These are phyloP conservation scores for Tauraco erythrolophus DNA, from an alignment of 2,113 vertebrate genomes.

Conservation along the genomic window DNA sequence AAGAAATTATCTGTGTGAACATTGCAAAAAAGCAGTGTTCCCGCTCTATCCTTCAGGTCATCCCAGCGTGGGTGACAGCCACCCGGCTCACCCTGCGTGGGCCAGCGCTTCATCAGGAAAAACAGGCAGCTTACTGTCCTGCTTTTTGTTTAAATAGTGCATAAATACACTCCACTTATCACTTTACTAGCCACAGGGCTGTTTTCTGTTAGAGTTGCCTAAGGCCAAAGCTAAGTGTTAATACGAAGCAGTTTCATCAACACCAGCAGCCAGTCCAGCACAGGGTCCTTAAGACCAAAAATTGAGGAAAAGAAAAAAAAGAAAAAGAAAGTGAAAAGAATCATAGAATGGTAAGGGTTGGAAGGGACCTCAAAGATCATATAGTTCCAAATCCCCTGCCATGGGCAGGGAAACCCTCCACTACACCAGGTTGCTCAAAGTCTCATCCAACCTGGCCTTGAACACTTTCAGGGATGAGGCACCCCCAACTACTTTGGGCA, in stretches of 20 bases:
- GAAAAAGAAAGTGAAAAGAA: too few species aligned
- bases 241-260: background rate
- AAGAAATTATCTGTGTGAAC: background rate
- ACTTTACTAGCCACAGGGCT: background rate
- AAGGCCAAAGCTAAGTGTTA: background rate
- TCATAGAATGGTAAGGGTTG: too few species aligned
- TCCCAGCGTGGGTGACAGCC: accelerated
- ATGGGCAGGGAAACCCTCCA: too few species aligned
- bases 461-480: too few species aligned
- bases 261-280: background rate
- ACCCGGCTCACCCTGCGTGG: accelerated
- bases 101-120: background rate
- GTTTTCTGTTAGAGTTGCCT: background rate
- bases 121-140: background rate
- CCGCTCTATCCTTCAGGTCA: accelerated
- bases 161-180: background rate
- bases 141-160: background rate
- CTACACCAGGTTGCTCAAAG: too few species aligned
- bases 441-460: too few species aligned
- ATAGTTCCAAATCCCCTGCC: too few species aligned
- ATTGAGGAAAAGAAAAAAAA: background rate
- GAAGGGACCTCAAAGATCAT: too few species aligned
- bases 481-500: too few species aligned
- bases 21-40: background rate
- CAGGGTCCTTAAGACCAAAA: background rate